phyloP scores from a whole-genome alignment of 1,140 invertebrate species.

The Saccostrea echinata region DNA sequence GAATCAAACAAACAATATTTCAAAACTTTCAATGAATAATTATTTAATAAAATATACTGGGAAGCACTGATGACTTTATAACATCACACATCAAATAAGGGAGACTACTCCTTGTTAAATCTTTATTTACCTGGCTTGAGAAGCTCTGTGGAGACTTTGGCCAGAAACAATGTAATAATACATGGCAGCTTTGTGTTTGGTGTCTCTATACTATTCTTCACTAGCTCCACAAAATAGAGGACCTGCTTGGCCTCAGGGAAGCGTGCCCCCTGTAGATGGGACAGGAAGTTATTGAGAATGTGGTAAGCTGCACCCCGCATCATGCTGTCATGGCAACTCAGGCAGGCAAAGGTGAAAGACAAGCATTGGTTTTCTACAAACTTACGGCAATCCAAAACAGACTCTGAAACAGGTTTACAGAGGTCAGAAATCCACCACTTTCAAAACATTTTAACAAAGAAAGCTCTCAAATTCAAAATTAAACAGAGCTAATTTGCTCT shows the following conservation, averaged over 20 bases:
- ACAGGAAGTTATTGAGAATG: slow-evolving; percentile 85
- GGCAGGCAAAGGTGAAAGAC: slow-evolving; percentile 84
- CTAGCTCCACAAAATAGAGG: slow-evolving; percentile 67
- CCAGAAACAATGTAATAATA: slow-evolving; percentile 86
- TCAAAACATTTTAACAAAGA: slow-evolving; percentile 41
- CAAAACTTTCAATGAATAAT: too few species aligned
- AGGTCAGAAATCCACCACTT: neutral
- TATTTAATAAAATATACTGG: too few species aligned
- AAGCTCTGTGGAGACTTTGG: slow-evolving; percentile 84
- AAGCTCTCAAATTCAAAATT: neutral
- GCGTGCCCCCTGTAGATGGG: slow-evolving; percentile 85
- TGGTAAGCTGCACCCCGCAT: slow-evolving; percentile 85
- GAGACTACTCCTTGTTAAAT: too few species aligned
- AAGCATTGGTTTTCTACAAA: slow-evolving; percentile 85
- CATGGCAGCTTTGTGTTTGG: slow-evolving; percentile 83
- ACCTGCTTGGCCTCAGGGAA: slow-evolving; percentile 81
- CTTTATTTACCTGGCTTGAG: slow-evolving; percentile 77
- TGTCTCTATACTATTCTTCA: slow-evolving; percentile 79
- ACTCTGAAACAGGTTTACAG: slow-evolving; percentile 58
- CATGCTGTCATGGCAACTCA: slow-evolving; percentile 83
- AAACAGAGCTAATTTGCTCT: neutral
- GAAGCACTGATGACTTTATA: too few species aligned
- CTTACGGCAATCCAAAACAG: slow-evolving; percentile 84
- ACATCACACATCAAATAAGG: too few species aligned
- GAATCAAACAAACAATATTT: too few species aligned